Conservation (phyloP, 2,888 invertebrate species). For the Agrilus biguttatus region DNA sequence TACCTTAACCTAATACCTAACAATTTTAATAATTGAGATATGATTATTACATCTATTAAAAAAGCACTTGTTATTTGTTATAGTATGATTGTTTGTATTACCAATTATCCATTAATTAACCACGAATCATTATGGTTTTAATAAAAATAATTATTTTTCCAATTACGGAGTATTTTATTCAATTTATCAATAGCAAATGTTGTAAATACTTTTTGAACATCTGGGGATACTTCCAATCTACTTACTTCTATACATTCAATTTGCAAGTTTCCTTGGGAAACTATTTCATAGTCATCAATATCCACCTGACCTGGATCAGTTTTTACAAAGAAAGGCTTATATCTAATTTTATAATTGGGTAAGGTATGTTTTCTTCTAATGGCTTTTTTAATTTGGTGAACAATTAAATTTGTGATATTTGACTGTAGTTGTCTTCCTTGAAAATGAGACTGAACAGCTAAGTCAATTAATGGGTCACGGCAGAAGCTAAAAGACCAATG, state of each 20-base stretch:
- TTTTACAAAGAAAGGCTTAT: constrained; percentile 74
- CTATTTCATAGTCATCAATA: constrained; percentile 38
- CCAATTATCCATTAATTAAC: no score
- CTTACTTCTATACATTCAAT: constrained; percentile 68
- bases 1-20: no score
- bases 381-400: constrained; percentile 79
- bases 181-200: constrained; percentile 39
- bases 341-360: constrained; percentile 80
- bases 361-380: constrained; percentile 86
- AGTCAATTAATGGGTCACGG: constrained; percentile 72
- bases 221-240: constrained; percentile 39
- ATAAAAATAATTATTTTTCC: no score
- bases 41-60: no score
- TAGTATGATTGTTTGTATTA: no score
- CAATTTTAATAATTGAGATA: no score
- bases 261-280: constrained; percentile 55
- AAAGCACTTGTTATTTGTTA: no score
- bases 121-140: no score
- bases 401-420: constrained; percentile 79
- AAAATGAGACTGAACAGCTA: constrained; percentile 82
- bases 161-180: no score
- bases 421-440: constrained; percentile 85
- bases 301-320: constrained; percentile 54
- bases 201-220: constrained; percentile 36
- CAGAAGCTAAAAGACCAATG: constrained; percentile 91